Conservation (phyloP, 1,140 invertebrate genomes). For the Catajapyx aquilonaris region DNA sequence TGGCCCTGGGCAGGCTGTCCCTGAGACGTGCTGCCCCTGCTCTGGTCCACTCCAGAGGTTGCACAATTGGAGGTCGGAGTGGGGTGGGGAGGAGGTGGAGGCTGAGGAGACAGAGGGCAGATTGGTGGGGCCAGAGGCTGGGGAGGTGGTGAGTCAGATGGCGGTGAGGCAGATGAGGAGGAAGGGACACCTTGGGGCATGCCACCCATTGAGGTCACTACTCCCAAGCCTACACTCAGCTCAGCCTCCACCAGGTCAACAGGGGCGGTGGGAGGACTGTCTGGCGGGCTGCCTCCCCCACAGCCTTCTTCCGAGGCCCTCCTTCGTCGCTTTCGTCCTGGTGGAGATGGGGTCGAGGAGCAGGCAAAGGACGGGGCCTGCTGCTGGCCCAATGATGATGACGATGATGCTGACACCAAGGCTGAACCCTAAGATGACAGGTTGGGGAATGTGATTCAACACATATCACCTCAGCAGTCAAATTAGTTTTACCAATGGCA, state of each 20-base stretch:
- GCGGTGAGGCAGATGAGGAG: slow-evolving; percentile 15
- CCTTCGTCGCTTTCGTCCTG: slow-evolving; percentile 25
- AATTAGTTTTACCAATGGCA: too few relatives aligned
- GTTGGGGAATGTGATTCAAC: slow-evolving; percentile 5
- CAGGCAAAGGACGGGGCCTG: slow-evolving; percentile 19
- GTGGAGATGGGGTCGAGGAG: slow-evolving; percentile 20
- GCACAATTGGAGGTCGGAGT: slow-evolving; percentile 3
- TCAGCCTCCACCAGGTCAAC: too few relatives aligned
- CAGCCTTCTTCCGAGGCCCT: slow-evolving; percentile 21
- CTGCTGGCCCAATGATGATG: slow-evolving; percentile 16
- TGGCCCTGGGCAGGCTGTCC: too few relatives aligned
- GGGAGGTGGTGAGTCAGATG: slow-evolving; percentile 4
- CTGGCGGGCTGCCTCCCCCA: slow-evolving; percentile 18
- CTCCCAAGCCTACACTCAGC: too few relatives aligned
- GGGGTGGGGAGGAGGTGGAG: slow-evolving; percentile 13
- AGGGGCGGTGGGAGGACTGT: not conserved
- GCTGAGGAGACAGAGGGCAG: slow-evolving; percentile 5
- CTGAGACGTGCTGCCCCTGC: too few relatives aligned
- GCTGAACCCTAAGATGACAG: slow-evolving; percentile 12
- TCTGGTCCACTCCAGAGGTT: slow-evolving; percentile 6
- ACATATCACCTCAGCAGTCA: slow-evolving; percentile 7
- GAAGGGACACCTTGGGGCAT: not conserved
- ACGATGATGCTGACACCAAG: slow-evolving; percentile 13
- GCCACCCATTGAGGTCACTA: too few relatives aligned
- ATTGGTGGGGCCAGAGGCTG: slow-evolving; percentile 4